Percentiles rank a stretch among this genome's conserved stretches.
phyloP scores from a whole-genome alignment of 2,888 invertebrate species.

The Apeira syringaria region DNA sequence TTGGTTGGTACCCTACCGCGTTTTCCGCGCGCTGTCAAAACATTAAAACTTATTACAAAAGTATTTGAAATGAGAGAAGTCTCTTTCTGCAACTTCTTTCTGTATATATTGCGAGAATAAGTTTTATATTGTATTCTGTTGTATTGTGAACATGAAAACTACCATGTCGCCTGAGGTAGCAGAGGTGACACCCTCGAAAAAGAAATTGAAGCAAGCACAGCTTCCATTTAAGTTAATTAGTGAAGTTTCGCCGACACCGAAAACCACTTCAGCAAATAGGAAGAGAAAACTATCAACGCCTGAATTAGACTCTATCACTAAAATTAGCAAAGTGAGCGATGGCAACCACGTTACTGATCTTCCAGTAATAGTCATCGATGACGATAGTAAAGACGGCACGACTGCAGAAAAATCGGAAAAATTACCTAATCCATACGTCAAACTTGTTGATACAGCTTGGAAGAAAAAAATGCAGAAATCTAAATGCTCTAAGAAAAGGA shows the following conservation, averaged over 20 bases:
- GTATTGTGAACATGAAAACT: conserved; percentile 60
- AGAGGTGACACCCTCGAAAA: conserved; percentile 75
- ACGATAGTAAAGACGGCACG: conserved; percentile 54
- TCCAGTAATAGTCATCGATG: conserved; percentile 66
- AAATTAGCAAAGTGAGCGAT: conserved; percentile 68
- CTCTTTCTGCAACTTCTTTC: too few relatives aligned
- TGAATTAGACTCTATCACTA: conserved; percentile 55
- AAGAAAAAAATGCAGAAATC: conserved; percentile 69
- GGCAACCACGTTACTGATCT: conserved; percentile 64
- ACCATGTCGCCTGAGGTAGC: conserved; percentile 59
- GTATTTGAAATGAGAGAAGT: too few relatives aligned
- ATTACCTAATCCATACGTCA: conserved; percentile 64
- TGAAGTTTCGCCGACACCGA: conserved; percentile 63
- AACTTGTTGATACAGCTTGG: conserved; percentile 65
- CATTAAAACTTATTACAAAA: too few relatives aligned
- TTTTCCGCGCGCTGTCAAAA: too few relatives aligned
- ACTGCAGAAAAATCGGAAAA: conserved; percentile 42
- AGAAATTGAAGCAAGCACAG: conserved; percentile 85
- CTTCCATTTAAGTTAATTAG: conserved; percentile 84
- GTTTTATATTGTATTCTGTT: too few relatives aligned
- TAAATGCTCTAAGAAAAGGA: conserved; percentile 50
- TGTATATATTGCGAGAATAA: conserved; percentile 9
- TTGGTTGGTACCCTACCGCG: too few relatives aligned
- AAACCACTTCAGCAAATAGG: conserved; percentile 52
- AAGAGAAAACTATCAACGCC: conserved; percentile 73